Conservation (phyloP, 2,113 vertebrate species). For the Vidua macroura region DNA sequence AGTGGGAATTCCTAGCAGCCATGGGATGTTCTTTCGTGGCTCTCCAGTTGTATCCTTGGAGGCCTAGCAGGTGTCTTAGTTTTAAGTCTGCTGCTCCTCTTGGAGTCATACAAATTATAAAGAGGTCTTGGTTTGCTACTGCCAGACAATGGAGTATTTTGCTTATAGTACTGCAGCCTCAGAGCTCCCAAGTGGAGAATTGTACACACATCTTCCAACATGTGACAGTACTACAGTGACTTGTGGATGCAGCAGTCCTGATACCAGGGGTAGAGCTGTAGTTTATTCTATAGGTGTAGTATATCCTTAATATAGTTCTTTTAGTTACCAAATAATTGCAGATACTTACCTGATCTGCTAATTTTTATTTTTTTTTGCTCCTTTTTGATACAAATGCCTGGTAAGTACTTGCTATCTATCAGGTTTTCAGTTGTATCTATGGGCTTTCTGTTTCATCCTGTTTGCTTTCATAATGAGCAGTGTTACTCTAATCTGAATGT, state of each 20-base stretch:
- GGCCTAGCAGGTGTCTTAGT: background rate
- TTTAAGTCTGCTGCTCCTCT: background rate
- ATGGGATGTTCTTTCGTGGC: accelerated
- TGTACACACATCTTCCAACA: accelerated
- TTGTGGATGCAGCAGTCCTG: background rate
- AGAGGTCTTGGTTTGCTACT: background rate
- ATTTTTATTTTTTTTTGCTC: background rate
- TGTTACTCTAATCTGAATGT: background rate
- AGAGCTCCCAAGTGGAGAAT: background rate
- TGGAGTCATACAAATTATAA: background rate
- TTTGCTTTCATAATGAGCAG: background rate
- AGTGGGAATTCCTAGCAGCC: background rate
- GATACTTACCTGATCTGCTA: background rate
- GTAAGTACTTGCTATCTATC: background rate
- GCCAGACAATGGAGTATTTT: background rate
- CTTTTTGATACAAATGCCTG: background rate
- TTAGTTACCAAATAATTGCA: background rate
- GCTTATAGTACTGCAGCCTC: background rate
- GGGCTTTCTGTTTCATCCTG: background rate
- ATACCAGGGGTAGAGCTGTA: background rate
- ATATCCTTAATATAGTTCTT: background rate
- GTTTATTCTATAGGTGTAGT: background rate
- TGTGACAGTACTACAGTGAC: accelerated
- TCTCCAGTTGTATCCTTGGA: background rate
- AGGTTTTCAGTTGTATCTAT: background rate